Evolutionary conservation across 2,113 vertebrate genomes (phyloP).

Genomic region (Dicentrarchus labrax): DNA sequence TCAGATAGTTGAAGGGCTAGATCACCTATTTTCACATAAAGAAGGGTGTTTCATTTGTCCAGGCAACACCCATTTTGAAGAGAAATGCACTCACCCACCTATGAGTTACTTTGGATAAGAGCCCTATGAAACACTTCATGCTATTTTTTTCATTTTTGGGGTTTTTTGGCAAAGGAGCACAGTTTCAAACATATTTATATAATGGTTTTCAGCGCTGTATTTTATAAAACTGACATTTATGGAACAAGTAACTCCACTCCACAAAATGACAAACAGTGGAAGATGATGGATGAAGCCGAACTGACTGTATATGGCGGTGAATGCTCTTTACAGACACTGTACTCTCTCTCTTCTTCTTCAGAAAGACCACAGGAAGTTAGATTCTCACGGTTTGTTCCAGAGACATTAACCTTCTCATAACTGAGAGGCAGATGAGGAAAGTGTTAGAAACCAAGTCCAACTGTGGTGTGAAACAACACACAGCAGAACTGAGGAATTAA

Average conservation of each 20-base stretch:
- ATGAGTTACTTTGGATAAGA: constrained; percentile 40
- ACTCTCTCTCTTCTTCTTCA: background rate
- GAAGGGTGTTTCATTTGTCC: constrained; percentile 53
- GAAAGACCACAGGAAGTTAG: background rate
- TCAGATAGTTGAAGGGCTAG: constrained; percentile 1
- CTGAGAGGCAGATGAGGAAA: constrained; percentile 24
- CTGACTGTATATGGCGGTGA: constrained; percentile 17
- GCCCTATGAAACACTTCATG: constrained; percentile 24
- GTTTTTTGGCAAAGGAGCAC: constrained; percentile 11
- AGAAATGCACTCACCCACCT: constrained; percentile 2
- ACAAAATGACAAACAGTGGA: background rate
- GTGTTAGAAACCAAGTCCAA: constrained; percentile 9
- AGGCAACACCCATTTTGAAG: background rate
- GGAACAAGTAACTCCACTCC: background rate
- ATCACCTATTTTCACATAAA: constrained; percentile 17
- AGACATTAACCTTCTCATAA: background rate
- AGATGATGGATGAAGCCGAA: constrained; percentile 18
- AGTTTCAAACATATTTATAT: constrained; percentile 17
- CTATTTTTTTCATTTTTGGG: constrained; percentile 13
- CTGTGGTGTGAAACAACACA: constrained; percentile 4
- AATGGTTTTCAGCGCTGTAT: constrained; percentile 13
- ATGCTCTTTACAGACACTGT: constrained; percentile 15
- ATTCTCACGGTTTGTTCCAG: constrained; percentile 42
- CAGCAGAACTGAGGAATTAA: too few relatives aligned
- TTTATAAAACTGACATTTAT: constrained; percentile 30